Evolutionary conservation across 2,113 vertebrate genomes (phyloP).

Genomic region (Cebus imitator): DNA sequence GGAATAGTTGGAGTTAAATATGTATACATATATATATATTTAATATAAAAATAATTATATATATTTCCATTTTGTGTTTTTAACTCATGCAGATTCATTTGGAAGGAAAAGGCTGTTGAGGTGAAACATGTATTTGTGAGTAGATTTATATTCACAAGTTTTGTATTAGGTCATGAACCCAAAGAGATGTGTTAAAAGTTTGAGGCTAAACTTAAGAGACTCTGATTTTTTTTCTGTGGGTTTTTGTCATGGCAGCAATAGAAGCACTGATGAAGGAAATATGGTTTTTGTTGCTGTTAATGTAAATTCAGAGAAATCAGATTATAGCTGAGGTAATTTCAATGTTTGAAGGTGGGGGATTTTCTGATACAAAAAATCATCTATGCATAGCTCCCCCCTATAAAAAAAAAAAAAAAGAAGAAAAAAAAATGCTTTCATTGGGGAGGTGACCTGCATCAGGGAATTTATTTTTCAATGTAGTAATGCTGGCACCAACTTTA

Average conservation of each 20-base stretch:
- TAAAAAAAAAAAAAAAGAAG: background rate
- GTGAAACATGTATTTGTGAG: background rate
- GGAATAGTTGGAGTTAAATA: background rate
- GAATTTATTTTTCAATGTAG: conserved; percentile 56
- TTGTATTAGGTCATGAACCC: conserved; percentile 24
- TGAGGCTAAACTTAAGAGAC: conserved; percentile 12
- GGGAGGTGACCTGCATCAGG: background rate
- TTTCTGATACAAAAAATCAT: conserved; percentile 66
- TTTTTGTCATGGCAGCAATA: conserved; percentile 45
- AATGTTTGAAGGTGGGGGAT: conserved; percentile 59
- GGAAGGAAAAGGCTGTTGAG: background rate
- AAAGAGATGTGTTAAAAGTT: conserved; percentile 10
- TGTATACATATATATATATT: background rate
- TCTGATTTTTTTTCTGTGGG: conserved; percentile 9
- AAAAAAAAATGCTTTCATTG: background rate
- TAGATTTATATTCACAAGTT: conserved; percentile 20
- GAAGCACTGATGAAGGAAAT: conserved; percentile 31
- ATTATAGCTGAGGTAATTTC: conserved; percentile 70
- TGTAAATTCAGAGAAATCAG: conserved; percentile 67
- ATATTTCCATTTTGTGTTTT: background rate
- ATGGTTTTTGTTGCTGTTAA: conserved; percentile 54
- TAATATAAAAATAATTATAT: background rate
- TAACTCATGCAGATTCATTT: background rate
- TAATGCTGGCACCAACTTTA: conserved; percentile 36
- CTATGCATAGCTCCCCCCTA: background rate